Evolutionary conservation across 1,140 invertebrate species (phyloP).

Genomic region (Euura saliciscinereae): DNA sequence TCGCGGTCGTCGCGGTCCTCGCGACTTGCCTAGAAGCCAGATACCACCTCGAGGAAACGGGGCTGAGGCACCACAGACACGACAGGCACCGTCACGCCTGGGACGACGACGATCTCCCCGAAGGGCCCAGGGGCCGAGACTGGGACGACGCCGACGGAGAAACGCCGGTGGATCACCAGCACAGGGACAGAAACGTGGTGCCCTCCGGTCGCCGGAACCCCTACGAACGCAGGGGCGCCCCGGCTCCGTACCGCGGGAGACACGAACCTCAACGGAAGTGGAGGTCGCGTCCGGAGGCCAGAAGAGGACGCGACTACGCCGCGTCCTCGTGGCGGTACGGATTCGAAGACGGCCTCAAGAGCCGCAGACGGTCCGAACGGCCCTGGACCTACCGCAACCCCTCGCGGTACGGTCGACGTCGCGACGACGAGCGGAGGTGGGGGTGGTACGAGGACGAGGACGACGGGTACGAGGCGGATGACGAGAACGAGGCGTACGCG

Average conservation of each 20-base stretch:
- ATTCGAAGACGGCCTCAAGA: no score
- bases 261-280: background rate
- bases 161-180: no score
- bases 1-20: background rate
- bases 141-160: no score
- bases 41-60: conserved; percentile 2
- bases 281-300: no score
- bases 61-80: conserved; percentile 13
- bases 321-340: no score
- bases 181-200: background rate
- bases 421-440: background rate
- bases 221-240: background rate
- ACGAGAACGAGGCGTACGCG: conserved; percentile 14
- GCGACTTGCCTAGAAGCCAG: background rate
- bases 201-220: background rate
- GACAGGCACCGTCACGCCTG: conserved; percentile 9
- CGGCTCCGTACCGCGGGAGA: background rate
- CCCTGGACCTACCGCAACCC: no score
- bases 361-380: no score
- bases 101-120: conserved; percentile 27
- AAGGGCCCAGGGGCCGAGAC: background rate
- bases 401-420: no score
- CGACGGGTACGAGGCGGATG: conserved; percentile 19
- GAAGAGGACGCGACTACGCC: no score
- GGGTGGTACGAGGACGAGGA: background rate